A percentile compares a stretch with the other conserved stretches of the same genome.
Evolutionary conservation across 2,888 invertebrate species (phyloP).

Genomic region (Caenorhabditis sp.): DNA sequence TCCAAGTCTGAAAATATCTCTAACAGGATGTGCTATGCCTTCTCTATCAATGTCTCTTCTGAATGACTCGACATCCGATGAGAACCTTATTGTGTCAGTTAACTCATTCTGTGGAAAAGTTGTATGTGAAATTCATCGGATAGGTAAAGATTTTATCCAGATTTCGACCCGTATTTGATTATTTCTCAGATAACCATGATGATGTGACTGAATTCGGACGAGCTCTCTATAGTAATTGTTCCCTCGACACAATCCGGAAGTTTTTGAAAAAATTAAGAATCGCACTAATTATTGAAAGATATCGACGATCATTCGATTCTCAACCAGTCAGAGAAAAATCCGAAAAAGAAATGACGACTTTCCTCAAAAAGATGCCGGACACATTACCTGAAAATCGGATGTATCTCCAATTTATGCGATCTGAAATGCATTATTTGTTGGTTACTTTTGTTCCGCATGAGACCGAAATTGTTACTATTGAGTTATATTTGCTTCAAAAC

Average conservation of each 20-base stretch:
- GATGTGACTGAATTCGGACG: constrained; percentile 40
- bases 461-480: constrained; percentile 22
- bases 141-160: constrained; percentile 23
- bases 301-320: constrained; percentile 52
- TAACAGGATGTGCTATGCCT: constrained; percentile 56
- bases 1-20: constrained; percentile 28
- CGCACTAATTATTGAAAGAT: constrained; percentile 60
- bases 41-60: constrained; percentile 55
- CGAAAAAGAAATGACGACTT: constrained; percentile 39
- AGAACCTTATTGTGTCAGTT: constrained; percentile 55
- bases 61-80: constrained; percentile 34
- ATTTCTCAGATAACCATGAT: constrained; percentile 31
- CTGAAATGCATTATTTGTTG: constrained; percentile 53
- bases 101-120: constrained; percentile 66
- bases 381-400: constrained; percentile 46
- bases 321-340: constrained; percentile 49
- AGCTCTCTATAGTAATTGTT: constrained; percentile 47
- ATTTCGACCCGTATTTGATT: background rate
- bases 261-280: constrained; percentile 46
- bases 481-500: constrained; percentile 35
- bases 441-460: constrained; percentile 41
- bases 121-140: constrained; percentile 51
- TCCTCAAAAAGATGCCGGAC: constrained; percentile 24
- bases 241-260: constrained; percentile 25
- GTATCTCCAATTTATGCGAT: constrained; percentile 53